Base-by-base conservation (phyloP, 37 sponge, comb jelly and placozoan species). In the Oscarella lobularis region DNA sequence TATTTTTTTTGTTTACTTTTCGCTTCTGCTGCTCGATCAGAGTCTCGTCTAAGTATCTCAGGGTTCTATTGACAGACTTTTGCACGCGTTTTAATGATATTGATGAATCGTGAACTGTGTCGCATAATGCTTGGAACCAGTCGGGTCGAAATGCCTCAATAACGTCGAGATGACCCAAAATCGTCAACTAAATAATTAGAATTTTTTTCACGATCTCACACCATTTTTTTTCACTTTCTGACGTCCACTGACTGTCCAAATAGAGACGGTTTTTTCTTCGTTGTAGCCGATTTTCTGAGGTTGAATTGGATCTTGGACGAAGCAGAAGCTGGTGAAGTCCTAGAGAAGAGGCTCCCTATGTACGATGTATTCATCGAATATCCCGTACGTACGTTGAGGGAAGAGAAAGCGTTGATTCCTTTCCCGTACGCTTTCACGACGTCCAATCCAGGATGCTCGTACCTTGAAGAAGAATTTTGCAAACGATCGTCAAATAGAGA, bases 221-320 rank as follows among this genome's bases (percentile, higher is more conserved):
- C n/a, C n/a, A n/a, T n/a, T n/a, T n/a, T n/a, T n/a, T n/a, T n/a
- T 67, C 32, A 88, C 87, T 81, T 82, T 87, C 29, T 75, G 73
- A 40, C 95, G 67, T 0, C 95, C 95, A 65, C 74, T 37, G n/a
- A 74, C 41, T 37, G 73, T 77, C 95, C 95, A 94, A 38, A 94
- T 72, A 31, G 88, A 87, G 6, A 78, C 66, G 6, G 41, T 82
- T 66, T 72, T 87, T 35, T 85, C 73, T 33, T 81, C 83, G 54
- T 94, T 94, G 74, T 81, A 90, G 2, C 76, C 60, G 30, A 54
- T 29, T 0, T 41, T 74, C 5, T 84, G 81, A 40, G 84, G 87
- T 5, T 55, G 14, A 40, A 27, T 35, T 2, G 86, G 80, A 48
- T 93, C 94, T 77, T 89, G 87, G 0, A 86, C 83, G 14, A 85